Percentiles rank a stretch among this genome's conserved stretches.
phyloP scores from a whole-genome alignment of 2,797 vertebrate genomes.

The Coregonus sp. region DNA sequence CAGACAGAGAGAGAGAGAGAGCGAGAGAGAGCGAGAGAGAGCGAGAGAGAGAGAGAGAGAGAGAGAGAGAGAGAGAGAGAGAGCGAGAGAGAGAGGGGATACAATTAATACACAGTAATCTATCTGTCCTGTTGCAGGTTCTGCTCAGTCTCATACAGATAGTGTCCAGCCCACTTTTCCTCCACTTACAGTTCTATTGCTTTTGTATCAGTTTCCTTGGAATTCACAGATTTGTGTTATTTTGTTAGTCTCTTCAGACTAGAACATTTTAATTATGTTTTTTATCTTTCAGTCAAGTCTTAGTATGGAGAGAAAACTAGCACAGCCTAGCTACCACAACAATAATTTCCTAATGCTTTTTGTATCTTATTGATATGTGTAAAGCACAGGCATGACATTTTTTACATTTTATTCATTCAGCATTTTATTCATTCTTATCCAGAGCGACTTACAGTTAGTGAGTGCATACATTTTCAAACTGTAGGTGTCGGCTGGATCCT shows the following conservation, averaged over 20 bases:
- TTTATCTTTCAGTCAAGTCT: background rate
- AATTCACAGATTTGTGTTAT: background rate
- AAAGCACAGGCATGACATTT: background rate
- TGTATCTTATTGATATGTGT: background rate
- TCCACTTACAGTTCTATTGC: background rate
- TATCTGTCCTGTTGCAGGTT: too few relatives aligned
- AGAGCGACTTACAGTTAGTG: too few relatives aligned
- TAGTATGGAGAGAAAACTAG: background rate
- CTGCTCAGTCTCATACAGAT: too few relatives aligned
- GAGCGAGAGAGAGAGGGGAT: constrained; percentile 22
- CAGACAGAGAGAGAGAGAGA: constrained; percentile 39
- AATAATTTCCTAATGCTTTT: background rate
- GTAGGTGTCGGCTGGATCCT: background rate
- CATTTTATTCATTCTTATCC: too few relatives aligned
- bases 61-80: constrained; percentile 38
- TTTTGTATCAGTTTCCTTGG: background rate
- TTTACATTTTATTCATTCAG: too few relatives aligned
- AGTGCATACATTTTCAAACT: too few relatives aligned
- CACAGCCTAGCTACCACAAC: background rate
- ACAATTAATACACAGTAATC: background rate
- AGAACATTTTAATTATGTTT: background rate
- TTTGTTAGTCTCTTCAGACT: background rate
- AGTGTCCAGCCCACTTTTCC: too few relatives aligned
- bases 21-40: constrained; percentile 35
- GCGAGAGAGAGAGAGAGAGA: constrained; percentile 37